Base-by-base conservation (phyloP, 92 coral and sea anemone species). In the Parazoanthus swiftii region DNA sequence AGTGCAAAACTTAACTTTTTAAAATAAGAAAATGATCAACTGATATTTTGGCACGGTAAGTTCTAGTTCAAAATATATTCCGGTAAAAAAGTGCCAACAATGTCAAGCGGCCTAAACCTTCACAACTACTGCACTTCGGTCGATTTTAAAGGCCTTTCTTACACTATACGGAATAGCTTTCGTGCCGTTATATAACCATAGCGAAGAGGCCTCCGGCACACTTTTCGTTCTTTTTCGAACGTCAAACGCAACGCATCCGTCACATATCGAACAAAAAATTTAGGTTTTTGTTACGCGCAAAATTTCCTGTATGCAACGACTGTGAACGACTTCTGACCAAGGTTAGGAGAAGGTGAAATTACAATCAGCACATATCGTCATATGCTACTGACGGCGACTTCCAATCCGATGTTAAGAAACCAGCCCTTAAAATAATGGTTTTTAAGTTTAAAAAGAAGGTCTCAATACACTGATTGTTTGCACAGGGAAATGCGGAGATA, bases 31-130 rank as follows among this genome's bases (percentile, higher is more conserved):
- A 35, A 33, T 35, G 46, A 29, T 42, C 58, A 36, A n/a, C 33
- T 29, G 33, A 29, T 63, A 16, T 51, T 14, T 44, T 76, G 54
- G n/a, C 79, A 18, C 14, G 51, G 46, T 14, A 42, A 20, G 23
- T 39, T 42, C 46, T 35, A 18, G 42, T 39, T 37, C 79, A 76
- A 76, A 37, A 38, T 39, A 76, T 44, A 76, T 38, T 76, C 46
- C 20, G 79, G 46, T 76, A 38, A 76, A 76, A 76, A 37, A 9
- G 70, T 76, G 79, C 25, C 79, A 39, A 39, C 48, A 76, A 39
- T 38, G 10, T 43, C 14, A 16, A 37, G 33, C 33, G 33, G 14
- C 1, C 20, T 63, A 11, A 58, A 58, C 66, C 1, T 58, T 58
- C 66, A 58, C 23, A 58, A 58, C 25, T 63, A 1, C 70, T 63